These are phyloP conservation scores for Xerus inauris DNA, from an alignment of 2,113 vertebrate genomes.

Conservation along the genomic window DNA sequence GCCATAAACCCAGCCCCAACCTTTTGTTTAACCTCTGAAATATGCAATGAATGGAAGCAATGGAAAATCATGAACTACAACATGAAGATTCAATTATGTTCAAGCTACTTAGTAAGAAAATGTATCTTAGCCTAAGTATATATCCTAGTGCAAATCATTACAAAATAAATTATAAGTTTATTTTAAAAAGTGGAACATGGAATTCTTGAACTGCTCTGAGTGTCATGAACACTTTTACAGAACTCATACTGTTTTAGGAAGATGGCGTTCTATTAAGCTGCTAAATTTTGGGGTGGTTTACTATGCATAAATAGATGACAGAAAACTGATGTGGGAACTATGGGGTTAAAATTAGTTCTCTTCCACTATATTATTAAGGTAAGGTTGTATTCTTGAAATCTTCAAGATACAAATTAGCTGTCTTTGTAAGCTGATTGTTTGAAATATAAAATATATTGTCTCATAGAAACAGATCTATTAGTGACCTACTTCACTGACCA, in stretches of 20 bases:
- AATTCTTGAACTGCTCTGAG: background rate
- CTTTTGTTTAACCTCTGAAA: background rate
- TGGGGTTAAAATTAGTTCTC: background rate
- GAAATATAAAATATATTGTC: background rate
- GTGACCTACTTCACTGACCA: background rate
- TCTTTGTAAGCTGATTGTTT: background rate
- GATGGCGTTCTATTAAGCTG: background rate
- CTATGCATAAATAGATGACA: background rate
- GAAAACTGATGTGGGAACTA: background rate
- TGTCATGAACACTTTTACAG: background rate
- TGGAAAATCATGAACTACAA: background rate
- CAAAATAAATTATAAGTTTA: background rate
- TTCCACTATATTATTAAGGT: background rate
- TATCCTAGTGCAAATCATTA: background rate
- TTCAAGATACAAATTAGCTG: background rate
- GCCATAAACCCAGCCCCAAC: no score
- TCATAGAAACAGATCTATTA: background rate
- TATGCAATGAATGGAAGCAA: background rate
- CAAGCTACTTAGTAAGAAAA: conserved; percentile 15
- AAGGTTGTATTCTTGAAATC: background rate
- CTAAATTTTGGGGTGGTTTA: background rate
- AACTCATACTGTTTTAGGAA: background rate
- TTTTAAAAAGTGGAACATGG: background rate
- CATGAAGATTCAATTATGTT: background rate
- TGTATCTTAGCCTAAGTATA: background rate